Percentiles rank a stretch among this genome's conserved stretches.
phyloP scores from a whole-genome alignment of 2,888 invertebrate species.

The Podabrus alpinus region DNA sequence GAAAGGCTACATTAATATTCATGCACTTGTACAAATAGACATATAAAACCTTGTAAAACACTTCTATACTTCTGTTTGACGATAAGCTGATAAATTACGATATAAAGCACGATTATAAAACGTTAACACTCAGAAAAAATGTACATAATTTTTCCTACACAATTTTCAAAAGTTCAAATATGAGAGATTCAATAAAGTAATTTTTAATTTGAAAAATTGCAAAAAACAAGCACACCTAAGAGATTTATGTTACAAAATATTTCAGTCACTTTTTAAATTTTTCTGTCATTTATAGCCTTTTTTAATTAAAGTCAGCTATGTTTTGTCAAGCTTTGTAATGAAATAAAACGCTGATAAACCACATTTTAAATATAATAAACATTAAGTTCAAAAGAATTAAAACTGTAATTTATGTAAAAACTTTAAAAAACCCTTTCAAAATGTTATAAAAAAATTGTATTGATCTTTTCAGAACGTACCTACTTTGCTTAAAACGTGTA shows the following conservation, averaged over 20 bases:
- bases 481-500: neutral
- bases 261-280: neutral
- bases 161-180: neutral
- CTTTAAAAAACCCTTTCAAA: neutral
- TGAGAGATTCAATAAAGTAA: neutral
- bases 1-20: slow-evolving; percentile 44
- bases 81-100: slow-evolving; percentile 11
- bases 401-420: neutral
- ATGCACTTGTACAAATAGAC: slow-evolving; percentile 43
- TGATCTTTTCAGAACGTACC: neutral
- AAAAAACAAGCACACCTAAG: neutral
- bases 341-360: neutral
- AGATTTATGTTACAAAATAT: neutral
- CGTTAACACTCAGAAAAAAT: neutral
- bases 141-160: neutral
- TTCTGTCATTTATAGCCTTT: neutral
- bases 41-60: slow-evolving; percentile 45
- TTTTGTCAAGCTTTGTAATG: neutral
- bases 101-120: neutral
- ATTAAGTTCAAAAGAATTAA: neutral
- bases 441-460: neutral
- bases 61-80: slow-evolving; percentile 35
- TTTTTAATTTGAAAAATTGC: neutral
- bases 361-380: neutral
- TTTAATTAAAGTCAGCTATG: neutral